Evolutionary conservation across 2,888 invertebrate genomes (phyloP), one percentile per base, ranked within the genome.

Genomic region (Cenopis cana): DNA sequence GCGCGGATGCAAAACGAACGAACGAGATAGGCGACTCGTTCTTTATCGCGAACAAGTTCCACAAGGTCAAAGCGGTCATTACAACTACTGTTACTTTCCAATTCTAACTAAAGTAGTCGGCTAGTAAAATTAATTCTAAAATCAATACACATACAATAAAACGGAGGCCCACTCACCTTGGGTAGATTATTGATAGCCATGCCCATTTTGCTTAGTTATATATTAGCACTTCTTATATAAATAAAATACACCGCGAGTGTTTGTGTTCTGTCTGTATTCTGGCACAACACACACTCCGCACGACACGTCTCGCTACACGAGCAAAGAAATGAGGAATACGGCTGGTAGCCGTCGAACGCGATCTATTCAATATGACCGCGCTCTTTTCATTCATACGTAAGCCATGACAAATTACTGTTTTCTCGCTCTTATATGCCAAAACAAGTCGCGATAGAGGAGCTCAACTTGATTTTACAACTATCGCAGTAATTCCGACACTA

Each of bases 31-130:
- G 82, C 82, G 82, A 86, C 84, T 83, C 85, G 84, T 88, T 85
- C 83, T 88, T 86, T 90, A 93, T 89, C 88, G 89, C 88, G 85
- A 87, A 88, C 89, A 84, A 90, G 93, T 93, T 91, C 84, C 89
- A 92, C 93, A 93, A 93, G 93, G 93, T 93, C 93, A 92, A 93
- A 92, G 88, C 92, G 93, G 93, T 93, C 93, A 93, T 91, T 92
- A 90, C 89, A 88, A 91, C 90, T 85, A 78, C 87, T 83, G 87
- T 90, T 89, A 90, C 91, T 93, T 93, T 93, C 92, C 90, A 91
- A 90, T 87, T 82, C 80, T 81, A 81, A 72, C 57, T 38, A 66
- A 69, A 55, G 52, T 59, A 83, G 84, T 87, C 87, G 87, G 87
- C 83, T 81, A 76, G 74, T 74, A 76, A 76, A 76, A 77, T 76